Evolutionary conservation across 2,113 vertebrate species (phyloP).

Genomic region (Hypocryptadius cinnamomeus): DNA sequence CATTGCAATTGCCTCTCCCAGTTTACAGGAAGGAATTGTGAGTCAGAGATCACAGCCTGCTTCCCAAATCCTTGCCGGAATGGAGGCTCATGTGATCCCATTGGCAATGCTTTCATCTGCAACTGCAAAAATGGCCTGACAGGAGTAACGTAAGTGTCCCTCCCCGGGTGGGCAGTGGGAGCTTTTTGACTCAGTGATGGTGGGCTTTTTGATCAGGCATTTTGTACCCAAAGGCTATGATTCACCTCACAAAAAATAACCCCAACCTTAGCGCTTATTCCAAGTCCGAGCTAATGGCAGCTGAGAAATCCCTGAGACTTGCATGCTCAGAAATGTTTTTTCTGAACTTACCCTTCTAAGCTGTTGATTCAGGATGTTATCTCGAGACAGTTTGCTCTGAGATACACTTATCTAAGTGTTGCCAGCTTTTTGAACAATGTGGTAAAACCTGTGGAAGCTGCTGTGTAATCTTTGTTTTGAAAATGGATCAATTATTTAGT

Average conservation of each 20-base stretch:
- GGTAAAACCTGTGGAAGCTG: neutral
- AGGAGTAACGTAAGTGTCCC: constrained; percentile 84
- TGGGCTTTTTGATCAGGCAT: neutral
- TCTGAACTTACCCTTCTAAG: neutral
- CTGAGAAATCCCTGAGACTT: neutral
- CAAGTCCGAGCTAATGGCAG: neutral
- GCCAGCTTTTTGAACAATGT: neutral
- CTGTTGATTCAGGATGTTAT: neutral
- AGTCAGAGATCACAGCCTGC: constrained; percentile 90
- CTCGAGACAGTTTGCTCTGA: neutral
- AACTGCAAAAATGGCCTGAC: constrained; percentile 88
- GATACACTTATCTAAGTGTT: neutral
- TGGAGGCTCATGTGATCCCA: constrained; percentile 83
- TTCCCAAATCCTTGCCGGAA: constrained; percentile 93
- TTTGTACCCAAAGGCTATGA: neutral
- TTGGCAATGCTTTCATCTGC: constrained; percentile 91
- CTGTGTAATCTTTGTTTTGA: neutral
- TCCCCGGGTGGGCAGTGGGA: neutral
- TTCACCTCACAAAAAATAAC: neutral
- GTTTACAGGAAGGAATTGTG: constrained; percentile 91
- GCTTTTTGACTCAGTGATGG: neutral
- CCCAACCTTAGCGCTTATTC: neutral
- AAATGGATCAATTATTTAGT: neutral
- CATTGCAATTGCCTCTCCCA: constrained; percentile 86
- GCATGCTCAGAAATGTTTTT: neutral